Conservation (phyloP, 2,113 vertebrate genomes). For the Fukomys damarensis region DNA sequence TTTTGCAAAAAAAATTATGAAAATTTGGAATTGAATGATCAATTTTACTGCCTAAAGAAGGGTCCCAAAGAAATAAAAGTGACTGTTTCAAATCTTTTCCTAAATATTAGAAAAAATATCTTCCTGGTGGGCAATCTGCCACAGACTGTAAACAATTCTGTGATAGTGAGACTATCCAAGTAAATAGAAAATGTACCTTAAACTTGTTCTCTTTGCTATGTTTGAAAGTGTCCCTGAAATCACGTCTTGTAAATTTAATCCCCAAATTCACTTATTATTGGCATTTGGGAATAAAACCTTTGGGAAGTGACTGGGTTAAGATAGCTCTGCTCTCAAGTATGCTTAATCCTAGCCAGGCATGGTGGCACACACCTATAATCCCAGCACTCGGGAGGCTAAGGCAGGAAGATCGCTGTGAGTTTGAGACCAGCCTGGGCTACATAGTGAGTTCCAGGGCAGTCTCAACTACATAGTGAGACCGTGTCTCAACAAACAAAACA, state of each 20-base stretch:
- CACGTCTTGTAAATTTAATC: not conserved
- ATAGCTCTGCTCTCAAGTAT: not conserved
- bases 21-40: constrained; percentile 13
- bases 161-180: not conserved
- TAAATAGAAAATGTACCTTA: not conserved
- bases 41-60: not conserved
- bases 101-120: constrained; percentile 18
- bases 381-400: too few species aligned
- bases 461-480: too few species aligned
- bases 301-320: not conserved
- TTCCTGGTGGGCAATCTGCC: not conserved
- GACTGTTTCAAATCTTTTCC: not conserved
- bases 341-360: too few species aligned
- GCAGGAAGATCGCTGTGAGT: too few species aligned
- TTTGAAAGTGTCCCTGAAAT: not conserved
- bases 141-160: not conserved
- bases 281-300: not conserved
- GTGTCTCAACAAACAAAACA: too few species aligned
- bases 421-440: too few species aligned
- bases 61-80: not conserved
- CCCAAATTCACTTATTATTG: not conserved
- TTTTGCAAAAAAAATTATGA: not conserved
- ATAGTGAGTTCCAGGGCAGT: too few species aligned
- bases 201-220: not conserved
- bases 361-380: too few species aligned